These are phyloP conservation scores for Platyrinchus mystaceus DNA, from an alignment of 2,797 vertebrate species.

Conservation along the genomic window DNA sequence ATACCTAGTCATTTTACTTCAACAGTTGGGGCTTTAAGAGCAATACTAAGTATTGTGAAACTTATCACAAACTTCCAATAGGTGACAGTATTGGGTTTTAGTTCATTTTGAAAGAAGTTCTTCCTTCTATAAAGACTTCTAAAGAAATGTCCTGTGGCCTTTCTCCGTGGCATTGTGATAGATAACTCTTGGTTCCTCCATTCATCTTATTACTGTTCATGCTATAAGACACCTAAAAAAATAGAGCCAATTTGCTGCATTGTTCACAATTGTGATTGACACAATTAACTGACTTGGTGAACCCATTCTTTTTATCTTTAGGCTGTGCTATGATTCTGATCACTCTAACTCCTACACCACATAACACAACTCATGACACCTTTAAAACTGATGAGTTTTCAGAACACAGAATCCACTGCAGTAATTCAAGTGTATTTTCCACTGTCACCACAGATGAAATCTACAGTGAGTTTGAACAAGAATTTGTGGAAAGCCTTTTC, in stretches of 20 bases:
- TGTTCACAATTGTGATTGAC: neutral
- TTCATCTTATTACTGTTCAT: neutral
- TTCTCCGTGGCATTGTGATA: neutral
- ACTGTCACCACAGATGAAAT: neutral
- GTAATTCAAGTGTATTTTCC: neutral
- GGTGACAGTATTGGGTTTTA: neutral
- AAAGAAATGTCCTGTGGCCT: neutral
- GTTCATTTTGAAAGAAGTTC: neutral
- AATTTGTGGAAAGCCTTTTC: neutral
- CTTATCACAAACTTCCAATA: neutral
- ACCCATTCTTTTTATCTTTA: neutral
- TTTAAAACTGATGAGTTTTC: neutral
- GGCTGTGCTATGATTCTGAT: neutral
- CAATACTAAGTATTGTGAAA: neutral
- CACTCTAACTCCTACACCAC: neutral
- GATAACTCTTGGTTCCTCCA: neutral
- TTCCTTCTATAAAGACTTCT: neutral
- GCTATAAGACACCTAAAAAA: neutral
- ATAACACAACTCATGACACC: neutral
- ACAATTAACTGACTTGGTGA: neutral
- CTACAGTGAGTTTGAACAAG: neutral
- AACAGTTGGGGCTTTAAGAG: neutral
- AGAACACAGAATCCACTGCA: neutral
- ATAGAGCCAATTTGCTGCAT: neutral
- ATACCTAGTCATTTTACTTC: neutral